phyloP scores from a whole-genome alignment of 2,113 vertebrate species.

The Megalops atlanticus region DNA sequence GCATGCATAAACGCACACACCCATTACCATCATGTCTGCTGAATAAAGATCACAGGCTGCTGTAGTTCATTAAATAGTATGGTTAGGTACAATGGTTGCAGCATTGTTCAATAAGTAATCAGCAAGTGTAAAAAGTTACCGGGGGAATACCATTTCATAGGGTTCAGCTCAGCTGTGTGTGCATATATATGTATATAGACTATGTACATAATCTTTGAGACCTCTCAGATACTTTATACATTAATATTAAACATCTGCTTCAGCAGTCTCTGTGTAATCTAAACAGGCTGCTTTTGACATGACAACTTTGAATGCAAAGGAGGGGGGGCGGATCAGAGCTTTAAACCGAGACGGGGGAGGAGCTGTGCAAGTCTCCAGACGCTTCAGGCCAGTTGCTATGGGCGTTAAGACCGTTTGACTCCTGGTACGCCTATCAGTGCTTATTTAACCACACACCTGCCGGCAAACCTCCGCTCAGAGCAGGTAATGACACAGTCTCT shows the following conservation, averaged over 20 bases:
- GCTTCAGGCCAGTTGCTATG: neutral
- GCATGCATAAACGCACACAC: too few relatives aligned
- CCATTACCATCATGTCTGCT: too few relatives aligned
- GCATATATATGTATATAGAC: neutral
- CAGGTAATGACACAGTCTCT: too few relatives aligned
- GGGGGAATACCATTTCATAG: neutral
- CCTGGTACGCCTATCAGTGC: neutral
- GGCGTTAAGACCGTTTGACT: neutral
- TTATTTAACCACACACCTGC: neutral
- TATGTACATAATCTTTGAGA: neutral
- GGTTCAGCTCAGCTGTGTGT: neutral
- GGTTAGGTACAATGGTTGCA: neutral
- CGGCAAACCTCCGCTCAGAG: slow-evolving; percentile 5
- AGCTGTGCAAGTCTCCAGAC: neutral
- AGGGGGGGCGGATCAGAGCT: neutral
- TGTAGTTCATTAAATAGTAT: neutral
- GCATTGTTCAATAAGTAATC: neutral
- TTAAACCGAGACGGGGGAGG: neutral
- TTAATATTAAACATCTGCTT: neutral
- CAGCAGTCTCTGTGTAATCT: too few relatives aligned
- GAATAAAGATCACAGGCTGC: too few relatives aligned
- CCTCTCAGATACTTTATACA: too few relatives aligned
- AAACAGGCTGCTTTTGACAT: too few relatives aligned
- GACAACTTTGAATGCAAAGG: neutral
- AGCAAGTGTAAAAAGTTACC: neutral